A percentile compares a stretch with the other conserved stretches of the same genome.
Conservation (phyloP, 2,797 vertebrate species). For the Hydrophis major region DNA sequence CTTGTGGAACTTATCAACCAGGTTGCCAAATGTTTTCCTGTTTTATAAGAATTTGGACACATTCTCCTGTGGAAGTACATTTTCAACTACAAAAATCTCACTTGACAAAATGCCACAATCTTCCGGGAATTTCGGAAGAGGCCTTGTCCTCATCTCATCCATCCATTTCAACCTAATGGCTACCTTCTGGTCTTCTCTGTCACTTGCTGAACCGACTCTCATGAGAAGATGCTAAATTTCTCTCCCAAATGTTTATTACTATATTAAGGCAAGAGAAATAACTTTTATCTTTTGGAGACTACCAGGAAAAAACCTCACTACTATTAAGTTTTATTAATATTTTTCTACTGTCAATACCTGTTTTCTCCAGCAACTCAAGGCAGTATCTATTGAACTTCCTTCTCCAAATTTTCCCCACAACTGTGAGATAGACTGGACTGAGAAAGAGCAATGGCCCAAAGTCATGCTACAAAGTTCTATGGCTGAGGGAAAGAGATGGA, state of each 20-base stretch:
- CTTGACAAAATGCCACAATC: slow-evolving; percentile 72
- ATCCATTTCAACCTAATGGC: slow-evolving; percentile 64
- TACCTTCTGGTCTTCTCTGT: slow-evolving; percentile 61
- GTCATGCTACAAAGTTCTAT: background rate
- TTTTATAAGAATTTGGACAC: slow-evolving; percentile 77
- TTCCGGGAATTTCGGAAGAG: slow-evolving; percentile 69
- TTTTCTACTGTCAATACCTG: background rate
- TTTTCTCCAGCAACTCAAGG: background rate
- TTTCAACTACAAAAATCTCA: slow-evolving; percentile 70
- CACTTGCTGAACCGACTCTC: slow-evolving; percentile 42
- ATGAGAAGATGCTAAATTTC: slow-evolving; percentile 50
- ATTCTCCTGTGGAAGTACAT: slow-evolving; percentile 72
- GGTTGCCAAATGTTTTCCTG: slow-evolving; percentile 74
- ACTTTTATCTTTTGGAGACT: slow-evolving; percentile 36
- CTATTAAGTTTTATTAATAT: too few species aligned
- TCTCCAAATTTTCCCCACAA: background rate
- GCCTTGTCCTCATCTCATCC: slow-evolving; percentile 65
- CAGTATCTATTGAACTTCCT: background rate
- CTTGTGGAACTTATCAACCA: slow-evolving; percentile 74
- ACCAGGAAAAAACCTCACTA: slow-evolving; percentile 7
- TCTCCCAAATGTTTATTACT: slow-evolving; percentile 46
- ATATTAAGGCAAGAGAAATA: slow-evolving; percentile 25
- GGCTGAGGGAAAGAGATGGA: background rate
- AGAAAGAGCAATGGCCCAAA: background rate
- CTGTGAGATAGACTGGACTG: background rate